Conservation (phyloP, 2,888 invertebrate species). For the Trichacis sp. region DNA sequence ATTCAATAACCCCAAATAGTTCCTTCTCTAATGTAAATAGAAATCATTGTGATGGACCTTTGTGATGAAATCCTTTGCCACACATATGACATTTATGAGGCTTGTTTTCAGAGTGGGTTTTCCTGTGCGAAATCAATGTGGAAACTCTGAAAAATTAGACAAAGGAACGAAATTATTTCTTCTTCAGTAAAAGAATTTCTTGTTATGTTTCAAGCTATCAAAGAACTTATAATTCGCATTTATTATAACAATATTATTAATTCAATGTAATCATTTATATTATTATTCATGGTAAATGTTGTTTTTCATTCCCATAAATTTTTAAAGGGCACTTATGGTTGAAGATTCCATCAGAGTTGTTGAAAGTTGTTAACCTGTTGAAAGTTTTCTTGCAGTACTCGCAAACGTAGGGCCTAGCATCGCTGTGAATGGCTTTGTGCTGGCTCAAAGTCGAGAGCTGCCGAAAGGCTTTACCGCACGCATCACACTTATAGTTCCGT, state of each 20-base stretch:
- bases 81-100: conserved; percentile 81
- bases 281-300: no score
- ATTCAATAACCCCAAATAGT: no score
- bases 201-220: no score
- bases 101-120: conserved; percentile 81
- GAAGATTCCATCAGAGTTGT: no score
- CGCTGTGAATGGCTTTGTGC: conserved; percentile 84
- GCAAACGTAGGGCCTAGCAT: conserved; percentile 79
- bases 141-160: conserved; percentile 75
- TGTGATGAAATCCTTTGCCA: conserved; percentile 84
- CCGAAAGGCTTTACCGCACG: conserved; percentile 81
- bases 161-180: no score
- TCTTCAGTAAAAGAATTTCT: no score
- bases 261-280: no score
- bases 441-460: conserved; percentile 83
- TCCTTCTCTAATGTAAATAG: no score
- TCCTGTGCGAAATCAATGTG: conserved; percentile 83
- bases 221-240: no score
- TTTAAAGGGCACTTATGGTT: no score
- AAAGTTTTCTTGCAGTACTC: conserved; percentile 83
- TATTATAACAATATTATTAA: no score
- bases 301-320: no score
- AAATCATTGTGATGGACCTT: conserved; percentile 71
- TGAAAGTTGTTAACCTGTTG: conserved; percentile 75
- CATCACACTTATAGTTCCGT: conserved; percentile 80